Percentiles rank a stretch among this genome's conserved stretches.
Conservation (phyloP, 2,797 vertebrate species). For the Alcedo quadribrachys region DNA sequence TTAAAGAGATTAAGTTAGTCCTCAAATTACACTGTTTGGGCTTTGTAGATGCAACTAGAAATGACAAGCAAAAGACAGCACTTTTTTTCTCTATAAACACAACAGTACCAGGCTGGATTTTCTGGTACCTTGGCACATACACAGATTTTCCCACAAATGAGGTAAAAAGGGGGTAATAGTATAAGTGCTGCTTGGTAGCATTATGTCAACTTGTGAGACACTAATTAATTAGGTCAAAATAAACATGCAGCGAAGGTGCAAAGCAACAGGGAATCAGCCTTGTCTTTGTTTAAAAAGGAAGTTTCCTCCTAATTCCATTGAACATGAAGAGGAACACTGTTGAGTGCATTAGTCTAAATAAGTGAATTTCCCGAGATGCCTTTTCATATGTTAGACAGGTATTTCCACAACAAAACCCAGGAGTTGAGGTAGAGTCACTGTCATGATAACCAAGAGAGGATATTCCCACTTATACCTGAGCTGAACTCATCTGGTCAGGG, state of each 20-base stretch:
- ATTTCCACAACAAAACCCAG: conserved; percentile 36
- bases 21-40: background rate
- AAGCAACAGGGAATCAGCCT: background rate
- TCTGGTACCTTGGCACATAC: background rate
- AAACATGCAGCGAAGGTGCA: background rate
- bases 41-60: background rate
- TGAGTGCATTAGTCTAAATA: conserved; percentile 9
- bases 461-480: conserved; percentile 7
- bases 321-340: background rate
- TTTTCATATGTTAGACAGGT: conserved; percentile 15
- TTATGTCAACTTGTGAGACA: background rate
- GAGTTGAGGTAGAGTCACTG: background rate
- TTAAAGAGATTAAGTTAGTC: background rate
- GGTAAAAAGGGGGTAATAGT: background rate
- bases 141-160: background rate
- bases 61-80: background rate
- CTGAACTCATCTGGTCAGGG: conserved; percentile 42
- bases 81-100: background rate
- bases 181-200: background rate
- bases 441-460: background rate
- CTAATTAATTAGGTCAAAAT: background rate
- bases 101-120: background rate
- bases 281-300: background rate
- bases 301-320: background rate
- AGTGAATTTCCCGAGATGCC: background rate